phyloP scores from a whole-genome alignment of 2,797 vertebrate genomes.

The Gastrophryne carolinensis region DNA sequence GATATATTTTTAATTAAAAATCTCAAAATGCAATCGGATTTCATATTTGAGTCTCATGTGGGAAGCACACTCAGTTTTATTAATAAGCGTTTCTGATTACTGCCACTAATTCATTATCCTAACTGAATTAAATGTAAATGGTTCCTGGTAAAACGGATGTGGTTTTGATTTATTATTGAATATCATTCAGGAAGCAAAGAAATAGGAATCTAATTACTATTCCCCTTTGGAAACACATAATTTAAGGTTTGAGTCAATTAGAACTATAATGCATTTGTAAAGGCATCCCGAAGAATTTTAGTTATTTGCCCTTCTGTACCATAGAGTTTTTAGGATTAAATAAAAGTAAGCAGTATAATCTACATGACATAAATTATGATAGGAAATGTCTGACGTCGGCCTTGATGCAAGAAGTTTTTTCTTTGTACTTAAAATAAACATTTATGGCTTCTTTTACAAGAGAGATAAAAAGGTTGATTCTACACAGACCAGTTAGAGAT shows the following conservation, averaged over 20 bases:
- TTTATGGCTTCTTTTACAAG: too few relatives aligned
- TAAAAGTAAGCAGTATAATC: too few relatives aligned
- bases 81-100: neutral
- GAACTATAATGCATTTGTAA: neutral
- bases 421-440: too few relatives aligned
- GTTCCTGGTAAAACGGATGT: neutral
- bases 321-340: too few relatives aligned
- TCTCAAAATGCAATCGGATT: constrained; percentile 68
- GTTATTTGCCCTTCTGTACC: too few relatives aligned
- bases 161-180: neutral
- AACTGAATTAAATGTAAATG: neutral
- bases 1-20: constrained; percentile 71
- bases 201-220: neutral
- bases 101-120: neutral
- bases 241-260: neutral
- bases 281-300: too few relatives aligned
- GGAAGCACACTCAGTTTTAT: neutral
- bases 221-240: neutral
- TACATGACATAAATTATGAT: too few relatives aligned
- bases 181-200: neutral
- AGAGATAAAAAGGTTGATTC: too few relatives aligned
- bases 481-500: too few relatives aligned
- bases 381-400: too few relatives aligned
- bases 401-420: too few relatives aligned
- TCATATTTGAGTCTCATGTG: neutral